Evolutionary conservation across 2,797 vertebrate genomes (phyloP), one percentile per base, ranked within the genome.

Genomic region (Lepus oiostolus): DNA sequence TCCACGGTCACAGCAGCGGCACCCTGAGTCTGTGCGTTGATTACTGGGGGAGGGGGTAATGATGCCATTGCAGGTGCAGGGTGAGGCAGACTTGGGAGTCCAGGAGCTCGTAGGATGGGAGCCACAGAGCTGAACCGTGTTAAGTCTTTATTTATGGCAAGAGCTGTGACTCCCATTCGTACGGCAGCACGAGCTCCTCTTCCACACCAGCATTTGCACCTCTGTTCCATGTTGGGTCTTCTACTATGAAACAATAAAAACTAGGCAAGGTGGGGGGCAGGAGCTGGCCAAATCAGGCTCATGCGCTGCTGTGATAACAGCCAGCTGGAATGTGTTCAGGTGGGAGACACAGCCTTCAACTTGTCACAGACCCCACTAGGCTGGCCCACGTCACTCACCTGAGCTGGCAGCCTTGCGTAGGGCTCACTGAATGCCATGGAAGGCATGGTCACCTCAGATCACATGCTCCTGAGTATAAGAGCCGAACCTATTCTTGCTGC

Each of bases 161-260:
- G 74, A 98, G 97, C 97, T 97, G 94, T 95, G 94, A 97, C 96
- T 87, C 97, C 95, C 97, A 97, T 96, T 96, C 98, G 97, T 98
- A 97, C 96, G 97, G 97, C 98, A 98, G 98, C 97, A 98, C 88
- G 96, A 96, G 98, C 95, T 98, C 97, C 97, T 98, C 82, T 97
- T 98, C 68, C 98, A 97, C 98, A 98, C 96, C 94, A 98, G 94
- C 96, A 96, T 98, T 95, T 97, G 97, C 97, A 85, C 94, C 95
- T 97, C 93, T 97, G 97, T 98, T 97, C 89, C 90, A 70, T 95
- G 96, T 95, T 97, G 97, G 97, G 96, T 97, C 97, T 98, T 98
- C 94, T 97, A 96, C 97, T 98, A 95, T 97, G 96, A 95, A 97
- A 97, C 97, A 98, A 97, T 97, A 98, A 98, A 98, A 97, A 94